Evolutionary conservation across 2,797 vertebrate genomes (phyloP), one percentile per base, ranked within the genome.

Genomic region (Uromys caudimaculatus): DNA sequence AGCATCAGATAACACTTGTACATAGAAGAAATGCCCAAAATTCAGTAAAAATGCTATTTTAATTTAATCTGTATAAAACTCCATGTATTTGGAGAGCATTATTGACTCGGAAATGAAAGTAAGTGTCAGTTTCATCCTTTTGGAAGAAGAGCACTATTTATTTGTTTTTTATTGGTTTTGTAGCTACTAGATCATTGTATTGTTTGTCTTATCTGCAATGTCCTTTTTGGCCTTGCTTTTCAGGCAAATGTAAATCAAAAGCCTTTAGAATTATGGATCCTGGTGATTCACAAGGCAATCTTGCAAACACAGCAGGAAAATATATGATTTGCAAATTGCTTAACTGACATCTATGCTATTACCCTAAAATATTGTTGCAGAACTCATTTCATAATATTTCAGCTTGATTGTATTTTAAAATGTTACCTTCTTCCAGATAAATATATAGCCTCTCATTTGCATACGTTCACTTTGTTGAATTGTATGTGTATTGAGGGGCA

Each of bases 221-320:
- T 98, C 97, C 97, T 98, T 97, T 98, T 94, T 97, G 98, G 98
- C 97, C 97, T 98, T 98, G 97, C 64, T 96, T 98, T 97, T 98
- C 95, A 97, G 97, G 91, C 93, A 98, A 98, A 97, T 97, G 96
- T 99, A 99, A 99, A 99, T 99, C 98, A 98, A 97, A 98, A 96
- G 54, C 78, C 95, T 98, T 98, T 96, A 98, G 97, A 98, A 71
- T 98, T 98, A 98, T 97, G 91, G 93, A 75, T 97, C 96, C 71
- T 97, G 82, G 98, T 98, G 97, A 98, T 98, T 98, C 98, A 98
- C 96, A 98, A 98, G 96, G 98, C 98, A 98, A 98, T 98, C 97
- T 98, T 98, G 98, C 97, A 98, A 98, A 98, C 97, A 98, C 98
- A 98, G 98, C 98, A 98, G 96, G 95, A 97, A 98, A 98, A 98